Conservation (phyloP, 1,140 invertebrate species). For the Hirudo medicinalis region DNA sequence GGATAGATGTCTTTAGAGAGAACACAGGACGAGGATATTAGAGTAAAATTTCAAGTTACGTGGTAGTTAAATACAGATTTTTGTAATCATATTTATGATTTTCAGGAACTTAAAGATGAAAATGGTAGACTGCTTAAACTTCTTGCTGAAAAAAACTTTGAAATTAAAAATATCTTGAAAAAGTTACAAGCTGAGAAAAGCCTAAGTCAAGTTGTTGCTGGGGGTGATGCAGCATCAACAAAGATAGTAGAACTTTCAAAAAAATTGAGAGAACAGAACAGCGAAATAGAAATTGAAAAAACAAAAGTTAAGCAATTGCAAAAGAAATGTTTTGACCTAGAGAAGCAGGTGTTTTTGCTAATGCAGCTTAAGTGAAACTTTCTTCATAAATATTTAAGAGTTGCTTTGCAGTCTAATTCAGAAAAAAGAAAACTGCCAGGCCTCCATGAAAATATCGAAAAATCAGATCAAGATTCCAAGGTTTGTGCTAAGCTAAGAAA, state of each 20-base stretch:
- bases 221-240: constrained; percentile 34
- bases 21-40: too few species aligned
- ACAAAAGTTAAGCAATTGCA: constrained; percentile 35
- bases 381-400: not conserved
- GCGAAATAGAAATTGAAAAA: constrained; percentile 37
- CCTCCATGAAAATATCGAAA: not conserved
- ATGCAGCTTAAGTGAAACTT: not conserved
- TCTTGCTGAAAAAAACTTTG: constrained; percentile 40
- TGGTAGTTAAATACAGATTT: too few species aligned
- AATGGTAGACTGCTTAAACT: constrained; percentile 39
- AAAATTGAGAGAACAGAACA: constrained; percentile 37
- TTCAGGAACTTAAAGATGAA: constrained; percentile 40
- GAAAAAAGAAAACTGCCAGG: not conserved
- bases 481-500: not conserved
- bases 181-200: constrained; percentile 33
- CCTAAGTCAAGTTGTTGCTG: constrained; percentile 5
- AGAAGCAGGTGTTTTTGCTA: constrained; percentile 29
- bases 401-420: not conserved
- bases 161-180: constrained; percentile 37
- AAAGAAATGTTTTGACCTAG: constrained; percentile 37
- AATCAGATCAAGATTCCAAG: not conserved
- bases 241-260: constrained; percentile 42
- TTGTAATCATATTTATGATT: too few species aligned
- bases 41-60: too few species aligned
- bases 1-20: too few species aligned